Evolutionary conservation across 1,140 invertebrate genomes (phyloP), one percentile per base, ranked within the genome.

Genomic region (Zaprionus ghesquierei): DNA sequence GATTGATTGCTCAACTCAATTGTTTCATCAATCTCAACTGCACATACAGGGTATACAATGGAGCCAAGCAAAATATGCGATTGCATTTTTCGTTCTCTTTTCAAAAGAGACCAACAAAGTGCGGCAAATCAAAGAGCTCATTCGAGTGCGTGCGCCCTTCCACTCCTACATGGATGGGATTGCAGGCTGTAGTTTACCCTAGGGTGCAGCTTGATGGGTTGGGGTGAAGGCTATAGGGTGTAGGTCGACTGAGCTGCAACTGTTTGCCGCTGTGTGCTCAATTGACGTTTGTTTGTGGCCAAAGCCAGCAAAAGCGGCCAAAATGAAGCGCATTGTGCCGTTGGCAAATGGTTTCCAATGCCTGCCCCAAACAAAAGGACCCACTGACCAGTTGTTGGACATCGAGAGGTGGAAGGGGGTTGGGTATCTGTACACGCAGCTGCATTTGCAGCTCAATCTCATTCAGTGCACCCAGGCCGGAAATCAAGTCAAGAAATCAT

Each of bases 281-380:
- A 66, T 59, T 59, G 62, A 59, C 62, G 62, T 58, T 66, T 66
- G 62, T 50, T 59, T 59, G 62, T 33, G 54, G 46, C 62, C 63
- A 56, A 44, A 59, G 25, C 59, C 31, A 9, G 2, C 50, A 58
- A 44, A 44, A 27, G 15, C 31, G 35, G 15, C 23, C 15, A 13
- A 64, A 71, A 65, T 66, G 53, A 71, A 58, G 62, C 69, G 46
- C 62, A 71, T 66, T 71, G 69, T 71, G 69, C 61, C 61, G 23
- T 5, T 55, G 60, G 68, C 68, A 35, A 65, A 49, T 20, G 38
- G 18, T 33, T 23, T 10, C 18, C 61, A 60, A 20, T 29, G 29
- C 51, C 51, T n/a, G 8, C 18, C 41, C 15, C 51, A 50, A 33
- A 71, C 62, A 66, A 71, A 65, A 59, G 62, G 69, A 44, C 20